These are phyloP conservation scores for Asobara japonica DNA, from an alignment of 1,140 invertebrate species.

Conservation along the genomic window DNA sequence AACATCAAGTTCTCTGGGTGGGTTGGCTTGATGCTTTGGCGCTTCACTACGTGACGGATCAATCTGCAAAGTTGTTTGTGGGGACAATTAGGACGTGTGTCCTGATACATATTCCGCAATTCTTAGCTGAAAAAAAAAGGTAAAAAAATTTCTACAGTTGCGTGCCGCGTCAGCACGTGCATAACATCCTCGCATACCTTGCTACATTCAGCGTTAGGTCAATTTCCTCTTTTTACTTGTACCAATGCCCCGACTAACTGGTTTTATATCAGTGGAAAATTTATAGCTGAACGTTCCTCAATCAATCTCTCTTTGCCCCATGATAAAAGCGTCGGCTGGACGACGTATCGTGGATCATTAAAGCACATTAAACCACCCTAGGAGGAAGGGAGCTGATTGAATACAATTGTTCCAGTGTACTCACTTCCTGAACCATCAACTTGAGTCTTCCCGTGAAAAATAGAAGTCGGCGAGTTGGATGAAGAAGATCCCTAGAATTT, in stretches of 20 bases:
- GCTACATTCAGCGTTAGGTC: background rate
- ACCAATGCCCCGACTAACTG: background rate
- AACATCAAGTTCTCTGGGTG: background rate
- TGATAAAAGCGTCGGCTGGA: background rate
- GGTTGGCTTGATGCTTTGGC: background rate
- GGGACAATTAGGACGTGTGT: background rate
- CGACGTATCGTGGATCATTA: background rate
- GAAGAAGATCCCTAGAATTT: no score
- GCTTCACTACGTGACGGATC: conserved; percentile 2
- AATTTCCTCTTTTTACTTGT: background rate
- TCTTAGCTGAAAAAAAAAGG: no score
- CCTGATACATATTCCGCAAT: conserved; percentile 4
- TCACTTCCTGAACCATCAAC: background rate
- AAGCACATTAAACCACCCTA: background rate
- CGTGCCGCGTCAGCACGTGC: conserved; percentile 3
- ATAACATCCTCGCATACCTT: conserved; percentile 1
- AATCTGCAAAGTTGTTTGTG: conserved; percentile 1
- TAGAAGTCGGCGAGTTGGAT: no score
- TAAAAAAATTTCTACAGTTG: no score
- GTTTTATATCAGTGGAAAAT: conserved; percentile 9
- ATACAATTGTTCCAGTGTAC: background rate
- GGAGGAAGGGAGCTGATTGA: background rate
- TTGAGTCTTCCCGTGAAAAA: no score
- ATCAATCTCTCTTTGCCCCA: background rate
- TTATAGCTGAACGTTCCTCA: background rate